phyloP scores from a whole-genome alignment of 1,140 invertebrate genomes.

The Zaprionus kolodkinae region DNA sequence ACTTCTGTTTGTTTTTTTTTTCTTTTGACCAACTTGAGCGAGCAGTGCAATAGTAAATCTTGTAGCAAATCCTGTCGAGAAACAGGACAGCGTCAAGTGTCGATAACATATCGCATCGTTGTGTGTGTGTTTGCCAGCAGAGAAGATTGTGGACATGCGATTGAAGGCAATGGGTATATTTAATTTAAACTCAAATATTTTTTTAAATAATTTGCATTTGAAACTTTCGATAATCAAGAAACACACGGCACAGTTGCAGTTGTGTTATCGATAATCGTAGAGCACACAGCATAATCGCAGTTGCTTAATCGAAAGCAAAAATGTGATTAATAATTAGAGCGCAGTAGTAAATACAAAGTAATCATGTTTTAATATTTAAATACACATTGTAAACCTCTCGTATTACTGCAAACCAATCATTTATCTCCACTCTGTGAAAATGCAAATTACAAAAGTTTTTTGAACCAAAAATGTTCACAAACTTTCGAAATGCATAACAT shows the following conservation, averaged over 20 bases:
- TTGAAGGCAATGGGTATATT: no score
- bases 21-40: neutral
- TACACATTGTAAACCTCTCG: neutral
- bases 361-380: neutral
- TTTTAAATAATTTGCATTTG: no score
- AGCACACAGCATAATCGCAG: no score
- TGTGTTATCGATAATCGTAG: no score
- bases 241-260: neutral
- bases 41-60: neutral
- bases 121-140: neutral
- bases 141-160: no score
- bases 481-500: neutral
- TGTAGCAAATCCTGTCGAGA: neutral
- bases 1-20: neutral
- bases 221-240: no score
- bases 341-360: no score
- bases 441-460: constrained; percentile 2
- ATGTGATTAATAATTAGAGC: no score
- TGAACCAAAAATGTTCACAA: neutral
- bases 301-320: no score
- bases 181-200: no score
- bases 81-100: neutral
- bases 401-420: neutral
- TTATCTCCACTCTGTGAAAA: neutral
- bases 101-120: neutral